phyloP scores from a whole-genome alignment of 2,113 vertebrate genomes.

The Ranitomeya variabilis region DNA sequence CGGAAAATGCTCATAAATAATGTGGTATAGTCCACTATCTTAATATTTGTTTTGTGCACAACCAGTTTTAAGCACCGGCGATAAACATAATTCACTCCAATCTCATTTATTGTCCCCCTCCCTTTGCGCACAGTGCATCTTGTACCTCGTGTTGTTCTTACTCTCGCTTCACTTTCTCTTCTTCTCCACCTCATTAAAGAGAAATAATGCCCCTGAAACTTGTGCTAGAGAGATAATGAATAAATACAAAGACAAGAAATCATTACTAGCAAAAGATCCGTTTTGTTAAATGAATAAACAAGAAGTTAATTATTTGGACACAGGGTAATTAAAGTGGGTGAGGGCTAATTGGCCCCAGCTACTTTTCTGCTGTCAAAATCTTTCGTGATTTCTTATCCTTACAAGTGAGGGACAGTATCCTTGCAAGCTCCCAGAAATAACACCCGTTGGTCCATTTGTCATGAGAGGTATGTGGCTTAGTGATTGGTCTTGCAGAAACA shows the following conservation, averaged over 20 bases:
- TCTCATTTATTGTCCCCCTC: conserved; percentile 5
- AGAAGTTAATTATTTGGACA: conserved; percentile 72
- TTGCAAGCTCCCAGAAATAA: conserved; percentile 9
- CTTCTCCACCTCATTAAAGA: conserved; percentile 55
- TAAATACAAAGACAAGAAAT: conserved; percentile 70
- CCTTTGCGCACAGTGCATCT: not conserved
- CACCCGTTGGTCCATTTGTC: conserved; percentile 8
- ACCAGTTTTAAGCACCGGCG: conserved; percentile 7
- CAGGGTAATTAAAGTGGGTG: conserved; percentile 68
- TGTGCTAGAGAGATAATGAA: conserved; percentile 70
- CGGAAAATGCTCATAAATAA: conserved; percentile 5
- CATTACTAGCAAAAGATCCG: conserved; percentile 66
- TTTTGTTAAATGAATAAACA: conserved; percentile 69
- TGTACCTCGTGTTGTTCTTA: conserved; percentile 32
- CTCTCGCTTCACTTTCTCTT: not conserved
- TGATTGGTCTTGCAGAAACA: conserved; percentile 34
- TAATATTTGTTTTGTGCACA: conserved; percentile 18
- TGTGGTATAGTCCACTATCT: not conserved
- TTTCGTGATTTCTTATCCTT: not conserved
- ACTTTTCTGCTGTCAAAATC: conserved; percentile 56
- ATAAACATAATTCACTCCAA: conserved; percentile 37
- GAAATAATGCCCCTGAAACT: conserved; percentile 64
- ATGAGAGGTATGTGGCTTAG: conserved; percentile 31
- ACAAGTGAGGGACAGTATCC: not conserved
- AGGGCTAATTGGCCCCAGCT: conserved; percentile 66